Percentiles rank a stretch among this genome's conserved stretches.
Evolutionary conservation across 92 coral and sea anemone genomes (phyloP).

Genomic region (Umimayanthus chanpuru): DNA sequence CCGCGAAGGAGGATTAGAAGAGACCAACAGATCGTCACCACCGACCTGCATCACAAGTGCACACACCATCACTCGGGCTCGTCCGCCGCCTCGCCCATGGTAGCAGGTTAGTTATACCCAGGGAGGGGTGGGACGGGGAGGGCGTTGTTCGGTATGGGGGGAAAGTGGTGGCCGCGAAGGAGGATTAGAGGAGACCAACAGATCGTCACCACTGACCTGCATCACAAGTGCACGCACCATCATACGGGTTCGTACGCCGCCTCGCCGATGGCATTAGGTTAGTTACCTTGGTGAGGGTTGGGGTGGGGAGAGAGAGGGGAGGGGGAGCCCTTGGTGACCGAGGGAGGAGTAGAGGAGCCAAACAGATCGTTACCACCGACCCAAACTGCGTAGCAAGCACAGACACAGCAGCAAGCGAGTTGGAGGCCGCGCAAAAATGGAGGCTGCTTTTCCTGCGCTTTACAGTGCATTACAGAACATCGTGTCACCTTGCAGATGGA

Average conservation of each 20-base stretch:
- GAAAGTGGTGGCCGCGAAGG: too few species aligned
- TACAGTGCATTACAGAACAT: too few species aligned
- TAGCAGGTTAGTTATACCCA: constrained; percentile 80
- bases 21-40: constrained; percentile 86
- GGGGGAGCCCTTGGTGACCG: too few species aligned
- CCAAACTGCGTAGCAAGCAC: neutral
- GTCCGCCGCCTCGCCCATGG: constrained; percentile 96
- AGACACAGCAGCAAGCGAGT: too few species aligned
- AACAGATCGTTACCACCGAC: constrained; percentile 90
- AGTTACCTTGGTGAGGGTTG: neutral
- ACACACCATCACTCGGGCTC: constrained; percentile 94
- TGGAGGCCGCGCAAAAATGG: too few species aligned
- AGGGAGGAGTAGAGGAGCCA: constrained; percentile 39
- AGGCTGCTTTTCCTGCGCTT: too few species aligned
- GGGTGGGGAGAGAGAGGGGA: neutral
- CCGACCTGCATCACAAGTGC: constrained; percentile 79
- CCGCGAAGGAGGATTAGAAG: neutral
- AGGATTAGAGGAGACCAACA: constrained; percentile 53
- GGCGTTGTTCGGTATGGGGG: neutral
- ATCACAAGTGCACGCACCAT: constrained; percentile 72
- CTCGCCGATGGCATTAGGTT: constrained; percentile 98
- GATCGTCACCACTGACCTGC: constrained; percentile 90
- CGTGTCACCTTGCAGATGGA: too few species aligned
- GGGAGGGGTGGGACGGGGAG: neutral
- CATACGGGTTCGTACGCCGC: constrained; percentile 99